Evolutionary conservation across 2,797 vertebrate genomes (phyloP), one percentile per base, ranked within the genome.

Genomic region (Distichodus sexfasciatus): DNA sequence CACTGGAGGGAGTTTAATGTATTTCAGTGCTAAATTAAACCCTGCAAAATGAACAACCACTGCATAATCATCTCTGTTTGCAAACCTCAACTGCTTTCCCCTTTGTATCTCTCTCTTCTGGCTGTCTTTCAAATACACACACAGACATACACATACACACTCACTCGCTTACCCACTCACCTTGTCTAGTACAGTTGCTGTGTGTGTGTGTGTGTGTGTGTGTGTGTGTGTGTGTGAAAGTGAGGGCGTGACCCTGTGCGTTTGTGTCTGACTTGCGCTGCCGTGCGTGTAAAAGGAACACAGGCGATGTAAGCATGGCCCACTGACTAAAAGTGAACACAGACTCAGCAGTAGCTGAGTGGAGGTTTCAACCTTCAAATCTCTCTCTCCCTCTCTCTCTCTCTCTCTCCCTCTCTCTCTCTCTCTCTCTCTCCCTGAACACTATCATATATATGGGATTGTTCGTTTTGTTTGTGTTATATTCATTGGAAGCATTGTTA

Each of bases 1-100:
- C 44, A 10, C 44, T 44, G 41, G 2, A 24, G 44, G 28, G 35
- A 21, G 31, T 44, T 62, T 43, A 44, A 51, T 68, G 26, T 54
- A 66, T 60, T 24, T 61, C 12, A 38, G 50, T 47, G 33, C 40
- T 48, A 69, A 54, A 66, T 66, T 41, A 66, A 72, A 68, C 23
- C 41, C 38, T n/a, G 14, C 36, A 33, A 54, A 54, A 17, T 33
- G 51, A 33, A 31, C n/a, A 54, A 1, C 51, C 29, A 6, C 51
- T 24, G 21, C 29, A 53, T 53, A 54, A 33, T 54, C 29, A 7
- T 2, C 44, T 54, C 28, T 54, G 50, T 53, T 35, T 54, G 51
- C 51, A 54, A 54, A 33, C 51, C 15, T 54, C 51, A 11, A 23
- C 21, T 23, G 44, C 10, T 24, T 47, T 47, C 44, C 9, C 24